These are phyloP conservation scores for Cyclargus thomasi DNA, from an alignment of 1,140 invertebrate genomes.

Conservation along the genomic window DNA sequence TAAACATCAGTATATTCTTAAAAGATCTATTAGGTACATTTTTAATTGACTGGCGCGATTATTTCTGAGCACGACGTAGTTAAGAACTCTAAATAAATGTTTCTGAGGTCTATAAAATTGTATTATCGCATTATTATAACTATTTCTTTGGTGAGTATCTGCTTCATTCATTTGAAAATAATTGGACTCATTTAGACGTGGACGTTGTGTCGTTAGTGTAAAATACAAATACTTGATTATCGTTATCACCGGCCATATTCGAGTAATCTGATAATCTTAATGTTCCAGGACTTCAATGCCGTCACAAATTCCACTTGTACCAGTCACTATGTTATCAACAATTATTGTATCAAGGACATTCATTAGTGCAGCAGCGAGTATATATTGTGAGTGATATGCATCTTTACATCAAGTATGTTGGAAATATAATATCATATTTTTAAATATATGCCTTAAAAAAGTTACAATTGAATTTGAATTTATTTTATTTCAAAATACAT, in stretches of 20 bases:
- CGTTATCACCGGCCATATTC: slow-evolving; percentile 19
- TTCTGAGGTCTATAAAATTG: neutral
- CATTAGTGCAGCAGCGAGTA: neutral
- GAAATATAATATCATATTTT: too few relatives aligned
- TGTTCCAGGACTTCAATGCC: neutral
- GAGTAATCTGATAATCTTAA: neutral
- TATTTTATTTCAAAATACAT: too few relatives aligned
- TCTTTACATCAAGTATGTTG: neutral
- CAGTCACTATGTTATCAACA: slow-evolving; percentile 6
- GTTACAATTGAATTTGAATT: too few relatives aligned
- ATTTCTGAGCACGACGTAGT: too few relatives aligned
- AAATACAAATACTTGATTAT: neutral
- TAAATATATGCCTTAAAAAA: too few relatives aligned
- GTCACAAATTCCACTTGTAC: slow-evolving; percentile 6
- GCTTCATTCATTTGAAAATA: neutral
- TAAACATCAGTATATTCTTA: too few relatives aligned
- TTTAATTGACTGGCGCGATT: too few relatives aligned
- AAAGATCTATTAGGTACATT: too few relatives aligned
- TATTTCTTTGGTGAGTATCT: neutral
- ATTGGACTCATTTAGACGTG: neutral
- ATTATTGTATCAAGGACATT: slow-evolving; percentile 12
- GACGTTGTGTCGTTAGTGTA: neutral
- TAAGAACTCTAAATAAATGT: neutral
- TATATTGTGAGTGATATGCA: slow-evolving; percentile 2
- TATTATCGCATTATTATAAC: neutral